Base-by-base conservation (phyloP, 2,888 invertebrate species). In the Hoplodrina blanda region DNA sequence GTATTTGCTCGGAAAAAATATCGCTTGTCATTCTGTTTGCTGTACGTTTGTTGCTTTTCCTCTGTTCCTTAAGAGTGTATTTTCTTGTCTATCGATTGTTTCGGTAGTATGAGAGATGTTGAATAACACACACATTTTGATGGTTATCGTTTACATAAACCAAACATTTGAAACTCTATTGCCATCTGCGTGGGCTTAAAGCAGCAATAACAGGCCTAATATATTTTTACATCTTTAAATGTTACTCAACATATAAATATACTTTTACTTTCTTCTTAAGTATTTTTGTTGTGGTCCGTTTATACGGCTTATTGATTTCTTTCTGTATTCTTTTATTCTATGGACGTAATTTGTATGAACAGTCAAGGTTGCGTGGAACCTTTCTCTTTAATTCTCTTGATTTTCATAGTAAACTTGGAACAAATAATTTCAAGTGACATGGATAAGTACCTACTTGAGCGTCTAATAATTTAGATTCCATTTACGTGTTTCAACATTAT, bases 1-100 rank as follows among this genome's bases (percentile, higher is more conserved):
- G 67, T 70, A 81, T 85, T 86, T 80, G 64, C 69, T 77, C 63
- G 56, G 57, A 72, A 76, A 77, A 78, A 74, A 79, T 75, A 78
- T 61, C 25, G 60, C 25, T 70, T 64, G 70, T 67, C 59, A 56
- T 76, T 75, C 56, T 76, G 33, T 76, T 72, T 68, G 59, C 52
- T 63, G 25, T 59, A n/a, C 46, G 46, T 55, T 78, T 49, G 19
- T 17, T 61, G 53, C 54, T 65, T 41, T 52, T 46, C 13, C 62
- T 2, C 3, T 52, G n/a, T 60, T 59, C 46, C 30, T 25, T 69
- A 11, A 44, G 17, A 33, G n/a, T 19, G 10, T 20, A 17, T 62
- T 46, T 69, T 57, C 13, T 53, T 33, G 17, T 55, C 49, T 55
- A 30, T 50, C 5, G 4, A 17, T 25, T 17, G 13, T 65, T 33